These are phyloP conservation scores for Amniataba percoides DNA, from an alignment of 2,797 vertebrate genomes.

Conservation along the genomic window DNA sequence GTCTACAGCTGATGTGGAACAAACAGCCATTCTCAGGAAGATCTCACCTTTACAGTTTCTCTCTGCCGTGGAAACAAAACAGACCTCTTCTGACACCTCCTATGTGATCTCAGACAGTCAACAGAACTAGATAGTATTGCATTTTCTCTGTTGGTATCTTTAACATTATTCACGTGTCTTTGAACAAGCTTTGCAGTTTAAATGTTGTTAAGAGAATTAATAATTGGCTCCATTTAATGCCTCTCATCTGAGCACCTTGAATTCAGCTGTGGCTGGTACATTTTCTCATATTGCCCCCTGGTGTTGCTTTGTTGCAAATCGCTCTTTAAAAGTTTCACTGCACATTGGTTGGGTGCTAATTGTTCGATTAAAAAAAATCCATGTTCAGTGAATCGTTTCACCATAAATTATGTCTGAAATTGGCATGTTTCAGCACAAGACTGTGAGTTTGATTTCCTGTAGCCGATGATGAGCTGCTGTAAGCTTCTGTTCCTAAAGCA, in stretches of 20 bases:
- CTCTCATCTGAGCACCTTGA: conserved; percentile 46
- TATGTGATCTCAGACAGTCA: conserved; percentile 54
- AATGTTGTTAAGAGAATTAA: conserved; percentile 38
- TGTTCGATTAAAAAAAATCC: conserved; percentile 8
- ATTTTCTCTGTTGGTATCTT: conserved; percentile 46
- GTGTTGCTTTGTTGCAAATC: conserved; percentile 65
- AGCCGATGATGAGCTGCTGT: conserved; percentile 57
- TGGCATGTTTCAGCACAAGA: conserved; percentile 48
- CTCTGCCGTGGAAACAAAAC: conserved; percentile 83
- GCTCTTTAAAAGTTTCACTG: conserved; percentile 26
- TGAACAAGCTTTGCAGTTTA: conserved; percentile 43
- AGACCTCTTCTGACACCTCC: conserved; percentile 84
- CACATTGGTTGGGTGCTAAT: conserved; percentile 38
- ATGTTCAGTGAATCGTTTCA: conserved; percentile 32
- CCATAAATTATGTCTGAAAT: conserved; percentile 32
- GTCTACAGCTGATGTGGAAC: conserved; percentile 74
- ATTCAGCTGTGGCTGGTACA: conserved; percentile 51
- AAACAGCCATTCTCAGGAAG: conserved; percentile 92
- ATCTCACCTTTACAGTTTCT: conserved; percentile 85
- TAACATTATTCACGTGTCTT: conserved; percentile 39
- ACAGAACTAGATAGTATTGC: conserved; percentile 46
- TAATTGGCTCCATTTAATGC: conserved; percentile 35
- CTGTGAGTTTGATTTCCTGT: conserved; percentile 68
- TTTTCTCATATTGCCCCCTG: conserved; percentile 63
- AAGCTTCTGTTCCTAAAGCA: conserved; percentile 45